Conservation (phyloP, 2,797 vertebrate genomes). For the Dryobates pubescens region DNA sequence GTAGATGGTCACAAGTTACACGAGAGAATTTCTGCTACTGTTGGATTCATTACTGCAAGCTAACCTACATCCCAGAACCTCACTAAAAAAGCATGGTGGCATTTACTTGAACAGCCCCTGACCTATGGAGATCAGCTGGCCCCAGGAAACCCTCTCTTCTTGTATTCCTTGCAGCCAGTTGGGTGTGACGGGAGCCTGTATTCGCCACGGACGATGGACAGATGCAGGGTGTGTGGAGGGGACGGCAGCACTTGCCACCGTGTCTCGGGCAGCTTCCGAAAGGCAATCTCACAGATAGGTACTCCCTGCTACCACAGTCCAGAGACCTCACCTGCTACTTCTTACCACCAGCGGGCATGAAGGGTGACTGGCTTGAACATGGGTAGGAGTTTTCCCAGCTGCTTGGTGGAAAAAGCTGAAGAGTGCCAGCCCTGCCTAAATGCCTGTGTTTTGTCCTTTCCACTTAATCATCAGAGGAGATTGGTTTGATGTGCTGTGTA, state of each 20-base stretch:
- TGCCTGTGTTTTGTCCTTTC: conserved; percentile 22
- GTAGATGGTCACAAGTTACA: neutral
- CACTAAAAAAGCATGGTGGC: neutral
- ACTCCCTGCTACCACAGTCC: conserved; percentile 71
- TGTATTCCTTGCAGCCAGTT: conserved; percentile 80
- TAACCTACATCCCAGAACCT: neutral
- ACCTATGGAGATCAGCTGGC: neutral
- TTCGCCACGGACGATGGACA: conserved; percentile 85
- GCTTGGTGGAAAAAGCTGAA: conserved; percentile 4
- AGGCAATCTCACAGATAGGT: conserved; percentile 90
- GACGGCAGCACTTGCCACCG: conserved; percentile 88
- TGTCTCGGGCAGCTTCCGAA: conserved; percentile 89
- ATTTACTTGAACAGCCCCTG: neutral
- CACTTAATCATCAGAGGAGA: conserved; percentile 9
- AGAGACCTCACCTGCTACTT: conserved; percentile 35
- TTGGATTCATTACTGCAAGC: neutral
- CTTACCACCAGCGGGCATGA: neutral
- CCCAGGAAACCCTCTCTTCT: neutral
- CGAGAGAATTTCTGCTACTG: neutral
- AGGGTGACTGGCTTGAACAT: neutral
- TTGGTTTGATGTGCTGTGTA: conserved; percentile 8
- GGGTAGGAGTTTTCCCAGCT: conserved; percentile 35
- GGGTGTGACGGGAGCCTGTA: conserved; percentile 90
- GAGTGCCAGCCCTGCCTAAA: neutral
- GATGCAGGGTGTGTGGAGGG: conserved; percentile 89